These are phyloP conservation scores for Philopotamus ludificatus DNA, from an alignment of 1,140 invertebrate genomes.

Conservation along the genomic window DNA sequence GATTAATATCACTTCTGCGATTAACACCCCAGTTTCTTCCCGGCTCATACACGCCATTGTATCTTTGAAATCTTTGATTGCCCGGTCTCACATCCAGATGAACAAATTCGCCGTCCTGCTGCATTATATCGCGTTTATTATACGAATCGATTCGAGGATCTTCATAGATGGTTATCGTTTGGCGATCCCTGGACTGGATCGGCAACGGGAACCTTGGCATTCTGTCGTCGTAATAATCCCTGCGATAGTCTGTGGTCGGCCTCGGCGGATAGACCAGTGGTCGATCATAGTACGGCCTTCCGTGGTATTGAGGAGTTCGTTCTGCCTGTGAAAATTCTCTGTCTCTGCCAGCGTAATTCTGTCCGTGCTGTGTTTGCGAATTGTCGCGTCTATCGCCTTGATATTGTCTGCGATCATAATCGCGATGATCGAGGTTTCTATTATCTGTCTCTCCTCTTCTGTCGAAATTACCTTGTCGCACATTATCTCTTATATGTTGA, in stretches of 20 bases:
- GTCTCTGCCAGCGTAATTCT: slow-evolving; percentile 49
- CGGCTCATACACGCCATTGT: slow-evolving; percentile 50
- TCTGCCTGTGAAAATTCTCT: slow-evolving; percentile 45
- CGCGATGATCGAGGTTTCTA: slow-evolving; percentile 51
- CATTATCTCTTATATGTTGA: slow-evolving; percentile 49
- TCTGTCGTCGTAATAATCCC: slow-evolving; percentile 36
- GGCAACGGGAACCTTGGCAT: slow-evolving; percentile 47
- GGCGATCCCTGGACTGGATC: slow-evolving; percentile 50
- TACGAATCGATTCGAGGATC: slow-evolving; percentile 56
- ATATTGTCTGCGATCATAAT: slow-evolving; percentile 57
- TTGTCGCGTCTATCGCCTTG: slow-evolving; percentile 53
- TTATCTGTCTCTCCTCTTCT: slow-evolving; percentile 53
- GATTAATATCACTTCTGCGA: slow-evolving; percentile 53
- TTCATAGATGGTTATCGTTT: slow-evolving; percentile 60
- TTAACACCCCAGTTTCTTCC: slow-evolving; percentile 45
- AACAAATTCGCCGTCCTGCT: slow-evolving; percentile 51
- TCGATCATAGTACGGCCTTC: slow-evolving; percentile 39
- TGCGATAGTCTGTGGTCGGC: not conserved
- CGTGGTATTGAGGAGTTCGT: slow-evolving; percentile 42
- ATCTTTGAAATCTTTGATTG: slow-evolving; percentile 50
- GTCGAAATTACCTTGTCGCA: slow-evolving; percentile 52
- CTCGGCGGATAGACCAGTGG: slow-evolving; percentile 39
- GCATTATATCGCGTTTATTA: slow-evolving; percentile 46
- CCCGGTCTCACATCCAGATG: slow-evolving; percentile 47
- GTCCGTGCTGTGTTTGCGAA: slow-evolving; percentile 50